phyloP scores from a whole-genome alignment of 2,888 invertebrate genomes.

The Laothoe populi region DNA sequence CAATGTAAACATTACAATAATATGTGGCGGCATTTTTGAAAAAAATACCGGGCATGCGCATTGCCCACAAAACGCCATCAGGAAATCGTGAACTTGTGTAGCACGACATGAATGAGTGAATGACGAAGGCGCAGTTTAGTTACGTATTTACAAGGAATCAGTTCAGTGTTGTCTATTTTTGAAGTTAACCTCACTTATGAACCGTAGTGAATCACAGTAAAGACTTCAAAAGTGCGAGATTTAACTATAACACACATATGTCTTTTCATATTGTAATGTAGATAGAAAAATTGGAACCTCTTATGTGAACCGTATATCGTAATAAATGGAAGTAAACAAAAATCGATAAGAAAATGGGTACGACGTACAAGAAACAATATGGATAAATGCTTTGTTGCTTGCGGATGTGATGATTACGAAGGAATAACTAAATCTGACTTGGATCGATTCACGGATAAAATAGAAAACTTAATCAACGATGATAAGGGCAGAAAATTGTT shows the following conservation, averaged over 20 bases:
- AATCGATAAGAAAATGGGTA: constrained; percentile 68
- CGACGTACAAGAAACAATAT: constrained; percentile 61
- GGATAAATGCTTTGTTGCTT: constrained; percentile 79
- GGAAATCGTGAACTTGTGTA: constrained; percentile 48
- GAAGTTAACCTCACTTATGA: constrained; percentile 73
- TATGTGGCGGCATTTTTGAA: constrained; percentile 51
- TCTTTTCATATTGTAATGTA: background rate
- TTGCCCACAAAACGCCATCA: constrained; percentile 41
- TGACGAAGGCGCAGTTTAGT: constrained; percentile 63
- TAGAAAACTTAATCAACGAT: constrained; percentile 79
- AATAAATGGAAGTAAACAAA: constrained; percentile 35
- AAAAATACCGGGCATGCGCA: constrained; percentile 58
- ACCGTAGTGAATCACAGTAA: constrained; percentile 59
- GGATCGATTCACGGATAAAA: constrained; percentile 79
- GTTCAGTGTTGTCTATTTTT: constrained; percentile 68
- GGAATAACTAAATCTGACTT: constrained; percentile 76
- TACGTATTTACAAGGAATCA: constrained; percentile 58
- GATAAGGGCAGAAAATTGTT: constrained; percentile 76
- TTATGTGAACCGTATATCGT: constrained; percentile 29
- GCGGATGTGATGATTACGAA: constrained; percentile 75
- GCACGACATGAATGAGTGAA: constrained; percentile 37
- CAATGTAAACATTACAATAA: background rate
- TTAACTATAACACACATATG: background rate
- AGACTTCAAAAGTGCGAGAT: constrained; percentile 21
- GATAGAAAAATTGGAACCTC: background rate